Base-by-base conservation (phyloP, 2,797 vertebrate genomes). In the Centropyge bicolor region DNA sequence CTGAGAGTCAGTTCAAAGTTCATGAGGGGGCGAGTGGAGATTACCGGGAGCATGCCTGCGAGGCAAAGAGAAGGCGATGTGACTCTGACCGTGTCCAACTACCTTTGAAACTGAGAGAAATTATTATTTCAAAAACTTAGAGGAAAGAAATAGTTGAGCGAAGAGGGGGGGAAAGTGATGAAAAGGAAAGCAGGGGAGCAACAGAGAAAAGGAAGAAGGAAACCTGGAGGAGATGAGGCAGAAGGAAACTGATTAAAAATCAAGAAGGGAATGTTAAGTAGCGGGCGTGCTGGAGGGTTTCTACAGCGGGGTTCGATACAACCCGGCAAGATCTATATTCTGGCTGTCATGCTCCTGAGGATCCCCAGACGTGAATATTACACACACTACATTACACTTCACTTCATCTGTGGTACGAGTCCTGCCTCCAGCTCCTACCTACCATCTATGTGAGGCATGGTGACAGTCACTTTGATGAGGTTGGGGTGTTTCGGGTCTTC, bases 401-500 rank as follows among this genome's bases (percentile, higher is more conserved):
- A 71, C 79, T 78, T 84, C 80, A 83, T 89, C 82, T 83, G 81
- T 46, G 75, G 74, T 61, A 72, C 20, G 16, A 67, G 81, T 35
- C 74, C 81, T 76, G 84, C 88, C 86, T 88, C 74, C 71, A 83
- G 82, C 83, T 70, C 64, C 80, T 22, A 87, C 90, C 76, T 93
- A 99, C 98, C 98, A 19, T 99, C 98, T 51, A 96, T 96, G 88
- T 99, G 98, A 48, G 98, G 97, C 96, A 99, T 96, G 62, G 95
- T 98, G 92, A 99, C 96, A 0, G 96, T 97, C 81, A 99, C 93
- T 93, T 97, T 98, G 94, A 99, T 96, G 77, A 99, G 96, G 92
- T 97, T 98, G 74, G 96, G 81, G 81, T 96, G 95, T 81, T 96
- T 94, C 0, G 93, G 88, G 90, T 99, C 97, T 72, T 97, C 97